Conservation (phyloP, 2,113 vertebrate species). For the Percopsis transmontana region DNA sequence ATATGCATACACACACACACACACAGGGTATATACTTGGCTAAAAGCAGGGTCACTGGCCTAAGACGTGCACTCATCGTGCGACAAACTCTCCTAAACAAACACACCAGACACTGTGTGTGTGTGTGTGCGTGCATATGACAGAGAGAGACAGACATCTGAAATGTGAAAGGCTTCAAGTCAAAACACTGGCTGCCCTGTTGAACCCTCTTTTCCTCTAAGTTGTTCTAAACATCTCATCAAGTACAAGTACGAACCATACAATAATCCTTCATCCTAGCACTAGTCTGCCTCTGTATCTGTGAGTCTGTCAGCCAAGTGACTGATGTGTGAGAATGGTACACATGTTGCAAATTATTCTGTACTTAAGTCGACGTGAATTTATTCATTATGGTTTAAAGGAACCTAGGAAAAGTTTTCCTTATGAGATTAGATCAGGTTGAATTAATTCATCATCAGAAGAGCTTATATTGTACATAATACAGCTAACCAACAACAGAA, state of each 20-base stretch:
- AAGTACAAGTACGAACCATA: slow-evolving; percentile 34
- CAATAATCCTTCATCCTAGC: too few species aligned
- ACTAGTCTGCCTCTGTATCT: too few species aligned
- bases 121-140: slow-evolving; percentile 6
- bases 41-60: slow-evolving; percentile 49
- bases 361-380: too few species aligned
- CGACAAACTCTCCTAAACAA: slow-evolving; percentile 59
- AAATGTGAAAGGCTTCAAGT: slow-evolving; percentile 62
- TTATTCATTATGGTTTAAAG: too few species aligned
- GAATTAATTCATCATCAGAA: too few species aligned
- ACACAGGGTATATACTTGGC: slow-evolving; percentile 15
- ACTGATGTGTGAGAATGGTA: too few species aligned
- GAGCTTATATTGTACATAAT: too few species aligned
- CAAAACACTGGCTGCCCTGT: slow-evolving; percentile 66
- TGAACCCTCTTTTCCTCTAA: slow-evolving; percentile 65
- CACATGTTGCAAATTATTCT: too few species aligned
- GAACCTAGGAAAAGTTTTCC: too few species aligned
- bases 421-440: too few species aligned
- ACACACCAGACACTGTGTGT: slow-evolving; percentile 42
- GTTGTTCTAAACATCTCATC: slow-evolving; percentile 35
- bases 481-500: too few species aligned
- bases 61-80: slow-evolving; percentile 66
- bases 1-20: not conserved
- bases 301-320: too few species aligned
- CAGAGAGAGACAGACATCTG: not conserved